Evolutionary conservation across 2,888 invertebrate genomes (phyloP).

Genomic region (Campaea margaritaria): DNA sequence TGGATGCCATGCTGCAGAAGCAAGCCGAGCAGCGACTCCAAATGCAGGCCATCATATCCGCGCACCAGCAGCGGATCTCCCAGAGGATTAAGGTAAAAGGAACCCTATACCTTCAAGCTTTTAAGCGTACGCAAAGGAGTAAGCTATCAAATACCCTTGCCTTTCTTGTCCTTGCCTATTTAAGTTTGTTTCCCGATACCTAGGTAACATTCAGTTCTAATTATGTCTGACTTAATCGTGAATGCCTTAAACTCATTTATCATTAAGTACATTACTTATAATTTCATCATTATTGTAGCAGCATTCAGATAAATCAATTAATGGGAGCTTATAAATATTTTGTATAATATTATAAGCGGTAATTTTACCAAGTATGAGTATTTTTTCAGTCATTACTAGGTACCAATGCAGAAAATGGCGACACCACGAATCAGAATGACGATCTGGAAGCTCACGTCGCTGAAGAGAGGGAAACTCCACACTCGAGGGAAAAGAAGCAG

Average conservation of each 20-base stretch:
- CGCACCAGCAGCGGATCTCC: slow-evolving; percentile 86
- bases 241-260: too few relatives aligned
- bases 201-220: too few relatives aligned
- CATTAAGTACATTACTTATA: too few relatives aligned
- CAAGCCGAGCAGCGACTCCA: slow-evolving; percentile 84
- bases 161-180: too few relatives aligned
- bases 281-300: too few relatives aligned
- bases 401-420: slow-evolving; percentile 47
- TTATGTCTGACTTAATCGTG: too few relatives aligned
- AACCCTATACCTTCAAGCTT: neutral
- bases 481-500: slow-evolving; percentile 69
- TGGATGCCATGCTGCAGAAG: slow-evolving; percentile 80
- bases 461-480: slow-evolving; percentile 61
- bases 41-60: slow-evolving; percentile 85
- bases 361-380: neutral
- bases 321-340: too few relatives aligned
- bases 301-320: too few relatives aligned
- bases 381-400: slow-evolving; percentile 65
- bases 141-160: too few relatives aligned
- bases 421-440: slow-evolving; percentile 45
- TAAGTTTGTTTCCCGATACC: too few relatives aligned
- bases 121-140: neutral
- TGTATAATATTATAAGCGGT: too few relatives aligned
- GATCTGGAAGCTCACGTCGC: slow-evolving; percentile 41
- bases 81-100: slow-evolving; percentile 83